These are phyloP conservation scores for Neria commutata DNA, from an alignment of 2,888 invertebrate species.

Conservation along the genomic window DNA sequence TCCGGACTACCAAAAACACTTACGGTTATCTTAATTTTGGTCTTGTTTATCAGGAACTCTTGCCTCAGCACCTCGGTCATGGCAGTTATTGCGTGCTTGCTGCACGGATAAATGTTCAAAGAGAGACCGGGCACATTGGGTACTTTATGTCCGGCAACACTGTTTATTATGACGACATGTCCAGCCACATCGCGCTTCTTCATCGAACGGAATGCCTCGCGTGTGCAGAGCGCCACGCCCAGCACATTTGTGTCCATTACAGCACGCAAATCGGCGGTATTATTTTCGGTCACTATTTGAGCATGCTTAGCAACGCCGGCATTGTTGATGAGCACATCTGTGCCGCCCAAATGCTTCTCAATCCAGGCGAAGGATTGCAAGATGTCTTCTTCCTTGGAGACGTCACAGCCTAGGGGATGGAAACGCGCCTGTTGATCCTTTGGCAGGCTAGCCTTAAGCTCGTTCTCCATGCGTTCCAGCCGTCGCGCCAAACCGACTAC, in stretches of 20 bases:
- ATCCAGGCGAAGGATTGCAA: slow-evolving; percentile 63
- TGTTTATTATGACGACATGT: slow-evolving; percentile 63
- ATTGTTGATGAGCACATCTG: slow-evolving; percentile 67
- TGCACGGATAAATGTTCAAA: slow-evolving; percentile 50
- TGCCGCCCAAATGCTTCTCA: slow-evolving; percentile 63
- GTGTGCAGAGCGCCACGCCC: slow-evolving; percentile 61
- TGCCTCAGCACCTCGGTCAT: slow-evolving; percentile 48
- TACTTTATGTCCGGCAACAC: slow-evolving; percentile 48
- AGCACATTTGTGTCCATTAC: slow-evolving; percentile 62
- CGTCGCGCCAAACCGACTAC: slow-evolving; percentile 65
- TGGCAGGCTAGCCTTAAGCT: slow-evolving; percentile 34
- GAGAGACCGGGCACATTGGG: slow-evolving; percentile 36
- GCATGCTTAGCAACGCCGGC: slow-evolving; percentile 52
- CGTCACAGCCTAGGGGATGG: slow-evolving; percentile 63
- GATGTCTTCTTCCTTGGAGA: slow-evolving; percentile 65
- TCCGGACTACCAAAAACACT: no score
- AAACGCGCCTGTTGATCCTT: slow-evolving; percentile 42
- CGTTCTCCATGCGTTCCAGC: slow-evolving; percentile 55
- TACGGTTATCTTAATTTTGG: slow-evolving; percentile 45
- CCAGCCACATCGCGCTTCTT: slow-evolving; percentile 59
- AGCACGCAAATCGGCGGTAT: slow-evolving; percentile 41
- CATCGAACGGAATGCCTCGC: slow-evolving; percentile 63
- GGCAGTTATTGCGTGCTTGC: slow-evolving; percentile 51
- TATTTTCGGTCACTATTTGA: slow-evolving; percentile 33
- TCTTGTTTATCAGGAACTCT: slow-evolving; percentile 45